Percentiles rank a stretch among this genome's conserved stretches.
These are phyloP conservation scores for Leucoraja erinaceus DNA, from an alignment of 2,113 vertebrate species.

Conservation along the genomic window DNA sequence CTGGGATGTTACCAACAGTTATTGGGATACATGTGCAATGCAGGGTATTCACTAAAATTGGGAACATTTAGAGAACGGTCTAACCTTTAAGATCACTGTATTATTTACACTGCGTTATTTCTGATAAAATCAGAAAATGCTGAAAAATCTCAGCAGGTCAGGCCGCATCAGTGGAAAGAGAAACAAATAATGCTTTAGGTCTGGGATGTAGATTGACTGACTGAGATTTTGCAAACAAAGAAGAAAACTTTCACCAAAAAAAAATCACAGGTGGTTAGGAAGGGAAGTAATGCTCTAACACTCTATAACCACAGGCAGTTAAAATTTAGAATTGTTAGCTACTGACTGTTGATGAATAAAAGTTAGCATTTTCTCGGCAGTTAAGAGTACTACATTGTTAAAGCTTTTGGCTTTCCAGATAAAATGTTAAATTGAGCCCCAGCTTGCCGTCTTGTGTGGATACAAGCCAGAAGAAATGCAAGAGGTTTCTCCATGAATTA, in stretches of 20 bases:
- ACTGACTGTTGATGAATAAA: neutral
- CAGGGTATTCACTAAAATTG: neutral
- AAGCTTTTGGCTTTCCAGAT: no score
- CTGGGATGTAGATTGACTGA: neutral
- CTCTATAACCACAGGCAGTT: neutral
- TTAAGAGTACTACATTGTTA: neutral
- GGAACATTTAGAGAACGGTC: neutral
- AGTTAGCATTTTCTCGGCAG: neutral
- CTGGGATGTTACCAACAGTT: neutral
- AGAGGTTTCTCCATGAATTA: neutral
- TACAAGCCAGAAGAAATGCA: neutral
- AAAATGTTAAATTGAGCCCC: neutral
- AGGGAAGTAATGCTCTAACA: neutral
- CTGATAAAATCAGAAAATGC: no score
- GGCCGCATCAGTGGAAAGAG: no score
- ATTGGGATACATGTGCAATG: no score
- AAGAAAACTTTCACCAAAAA: neutral
- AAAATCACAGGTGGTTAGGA: neutral
- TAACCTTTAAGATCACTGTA: neutral
- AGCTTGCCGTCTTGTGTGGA: neutral
- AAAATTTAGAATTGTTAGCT: neutral
- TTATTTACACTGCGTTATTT: no score
- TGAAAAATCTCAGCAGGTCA: no score
- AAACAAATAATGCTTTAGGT: no score
- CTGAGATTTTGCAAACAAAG: neutral